Evolutionary conservation across 2,888 invertebrate species (phyloP), one percentile per base, ranked within the genome.

Genomic region (Oscheius onirici): DNA sequence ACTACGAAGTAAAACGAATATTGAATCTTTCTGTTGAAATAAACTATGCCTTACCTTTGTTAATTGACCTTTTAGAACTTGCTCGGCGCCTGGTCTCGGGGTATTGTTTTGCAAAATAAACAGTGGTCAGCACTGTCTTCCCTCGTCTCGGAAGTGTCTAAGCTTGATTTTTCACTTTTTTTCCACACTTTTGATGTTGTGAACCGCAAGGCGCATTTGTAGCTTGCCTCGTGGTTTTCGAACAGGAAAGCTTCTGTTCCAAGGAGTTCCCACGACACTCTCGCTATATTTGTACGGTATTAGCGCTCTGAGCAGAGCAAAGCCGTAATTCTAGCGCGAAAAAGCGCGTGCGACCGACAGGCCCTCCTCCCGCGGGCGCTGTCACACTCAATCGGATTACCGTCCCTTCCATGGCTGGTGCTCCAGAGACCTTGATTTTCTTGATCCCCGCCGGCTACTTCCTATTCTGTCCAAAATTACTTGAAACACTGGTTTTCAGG

Each of bases 341-440:
- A 63, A 63, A 63, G 63, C 63, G 63, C 46, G 63, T 63, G 63
- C 63, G 63, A 63, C 63, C 63, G 63, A 63, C 63, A 63, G 63
- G 63, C 63, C 63, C n/a, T n/a, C 63, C 63, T 63, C 63, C 63
- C 63, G 63, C 63, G 46, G 63, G 63, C 46, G 63, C 63, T 63
- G 63, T 63, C 63, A 63, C n/a, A n/a, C 63, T 63, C 63, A 63
- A 63, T 63, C 63, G 63, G 63, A 63, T 63, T 63, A 63, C 63
- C 63, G 63, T 63, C 49, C 63, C 63, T 63, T 63, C 63, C 49
- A 49, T 46, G 63, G 49, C 49, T 28, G 63, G 58, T 55, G 55
- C 22, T 58, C 58, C 58, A 41, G 58, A 58, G 41, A 40, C 2
- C 22, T 41, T 58, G 20, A 3, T 58, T 20, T 40, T 41, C 43